Conservation (phyloP, 1,140 invertebrate genomes). For the Cheumatopsyche charites region DNA sequence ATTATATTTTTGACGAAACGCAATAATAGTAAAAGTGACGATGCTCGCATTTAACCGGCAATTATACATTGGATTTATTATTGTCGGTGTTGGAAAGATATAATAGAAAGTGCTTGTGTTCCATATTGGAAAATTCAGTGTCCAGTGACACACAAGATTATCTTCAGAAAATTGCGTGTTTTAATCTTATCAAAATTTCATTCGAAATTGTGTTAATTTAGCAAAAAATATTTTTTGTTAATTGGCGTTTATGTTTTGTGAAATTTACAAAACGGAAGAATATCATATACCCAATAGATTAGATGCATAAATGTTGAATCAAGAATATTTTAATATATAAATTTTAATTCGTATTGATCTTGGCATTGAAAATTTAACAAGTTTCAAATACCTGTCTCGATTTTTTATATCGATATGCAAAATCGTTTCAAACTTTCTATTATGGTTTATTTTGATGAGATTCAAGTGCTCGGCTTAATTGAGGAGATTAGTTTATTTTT, state of each 20-base stretch:
- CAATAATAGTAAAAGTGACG: constrained; percentile 23
- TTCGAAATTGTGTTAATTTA: no score
- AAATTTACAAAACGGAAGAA: no score
- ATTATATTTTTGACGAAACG: background rate
- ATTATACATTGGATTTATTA: constrained; percentile 1
- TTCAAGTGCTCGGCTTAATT: no score
- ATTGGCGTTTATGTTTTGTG: no score
- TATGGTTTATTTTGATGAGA: no score
- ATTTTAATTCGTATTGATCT: background rate
- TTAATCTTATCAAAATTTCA: no score
- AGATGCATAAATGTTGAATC: no score
- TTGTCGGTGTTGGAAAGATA: background rate
- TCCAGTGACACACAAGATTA: constrained; percentile 5
- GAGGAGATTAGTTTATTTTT: no score
- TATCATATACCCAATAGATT: no score
- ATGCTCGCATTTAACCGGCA: background rate
- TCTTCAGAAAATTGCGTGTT: no score
- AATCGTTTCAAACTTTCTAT: background rate
- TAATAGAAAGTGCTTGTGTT: constrained; percentile 5
- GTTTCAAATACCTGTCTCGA: background rate
- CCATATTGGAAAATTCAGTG: background rate
- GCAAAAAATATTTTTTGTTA: no score
- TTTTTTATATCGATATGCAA: background rate
- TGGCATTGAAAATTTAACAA: constrained; percentile 1
- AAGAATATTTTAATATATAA: no score